Evolutionary conservation across 1,140 invertebrate genomes (phyloP).

Genomic region (Trachymyrmex cornetzi): DNA sequence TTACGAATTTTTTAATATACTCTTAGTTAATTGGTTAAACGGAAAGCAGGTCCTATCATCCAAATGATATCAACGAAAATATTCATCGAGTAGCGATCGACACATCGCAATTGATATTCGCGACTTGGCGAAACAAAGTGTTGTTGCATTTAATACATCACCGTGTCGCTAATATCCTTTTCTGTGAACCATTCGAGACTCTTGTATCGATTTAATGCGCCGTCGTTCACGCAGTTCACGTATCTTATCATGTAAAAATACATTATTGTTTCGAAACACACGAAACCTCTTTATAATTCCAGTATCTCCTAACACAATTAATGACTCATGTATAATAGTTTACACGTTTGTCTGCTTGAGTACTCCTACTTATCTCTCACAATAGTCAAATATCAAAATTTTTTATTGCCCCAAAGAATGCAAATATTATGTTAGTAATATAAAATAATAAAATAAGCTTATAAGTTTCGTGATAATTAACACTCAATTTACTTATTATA

Average conservation of each 20-base stretch:
- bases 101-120: slow-evolving; percentile 24
- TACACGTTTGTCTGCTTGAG: background rate
- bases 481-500: background rate
- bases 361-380: background rate
- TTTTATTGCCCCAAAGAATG: background rate
- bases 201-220: slow-evolving; percentile 67
- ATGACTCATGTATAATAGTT: slow-evolving; percentile 17
- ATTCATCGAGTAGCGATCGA: slow-evolving; percentile 35
- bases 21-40: slow-evolving; percentile 1
- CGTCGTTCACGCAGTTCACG: slow-evolving; percentile 53
- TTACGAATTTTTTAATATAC: slow-evolving; percentile 16
- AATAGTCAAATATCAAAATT: background rate
- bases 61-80: slow-evolving; percentile 35
- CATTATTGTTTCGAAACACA: slow-evolving; percentile 74
- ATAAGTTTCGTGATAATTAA: background rate
- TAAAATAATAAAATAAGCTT: background rate
- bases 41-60: slow-evolving; percentile 4
- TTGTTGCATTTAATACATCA: slow-evolving; percentile 13
- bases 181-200: slow-evolving; percentile 30
- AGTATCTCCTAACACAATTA: slow-evolving; percentile 59
- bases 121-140: slow-evolving; percentile 8
- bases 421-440: background rate
- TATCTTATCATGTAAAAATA: slow-evolving; percentile 71
- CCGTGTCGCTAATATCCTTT: slow-evolving; percentile 36
- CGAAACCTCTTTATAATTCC: slow-evolving; percentile 70